These are phyloP conservation scores for Heliangelus exortis DNA, from an alignment of 2,797 vertebrate genomes.

Conservation along the genomic window DNA sequence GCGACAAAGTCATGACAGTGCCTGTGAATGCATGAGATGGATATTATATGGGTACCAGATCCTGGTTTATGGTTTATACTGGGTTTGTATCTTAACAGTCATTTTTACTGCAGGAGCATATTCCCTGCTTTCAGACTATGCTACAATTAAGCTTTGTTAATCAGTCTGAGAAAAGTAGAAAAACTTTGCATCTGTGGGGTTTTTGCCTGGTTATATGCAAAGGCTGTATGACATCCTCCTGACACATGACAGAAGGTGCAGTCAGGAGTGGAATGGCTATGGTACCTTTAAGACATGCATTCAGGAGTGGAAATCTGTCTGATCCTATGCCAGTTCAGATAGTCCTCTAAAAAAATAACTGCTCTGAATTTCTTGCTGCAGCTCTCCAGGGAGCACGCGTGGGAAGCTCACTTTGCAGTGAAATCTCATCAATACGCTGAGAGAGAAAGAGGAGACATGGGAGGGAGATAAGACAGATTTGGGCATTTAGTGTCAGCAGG, in stretches of 20 bases:
- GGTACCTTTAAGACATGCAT: not conserved
- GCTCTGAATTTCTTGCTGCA: not conserved
- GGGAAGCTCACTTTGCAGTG: not conserved
- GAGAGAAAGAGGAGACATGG: not conserved
- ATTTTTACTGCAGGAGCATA: not conserved
- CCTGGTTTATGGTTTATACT: not conserved
- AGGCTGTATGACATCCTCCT: not conserved
- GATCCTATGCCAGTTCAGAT: not conserved
- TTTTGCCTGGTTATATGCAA: not conserved
- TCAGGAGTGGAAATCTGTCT: not conserved
- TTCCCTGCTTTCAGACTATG: not conserved
- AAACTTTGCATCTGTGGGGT: not conserved
- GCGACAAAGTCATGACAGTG: not conserved
- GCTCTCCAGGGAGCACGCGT: not conserved
- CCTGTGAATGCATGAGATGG: not conserved
- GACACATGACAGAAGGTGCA: rapidly evolving
- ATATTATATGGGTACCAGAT: not conserved
- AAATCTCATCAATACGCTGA: not conserved
- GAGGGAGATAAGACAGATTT: not conserved
- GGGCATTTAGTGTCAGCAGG: not conserved
- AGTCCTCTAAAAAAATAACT: not conserved
- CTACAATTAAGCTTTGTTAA: not conserved
- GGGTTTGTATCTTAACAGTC: not conserved
- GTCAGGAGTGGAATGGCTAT: not conserved
- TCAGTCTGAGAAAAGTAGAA: not conserved